Evolutionary conservation across 2,888 invertebrate species (phyloP), one percentile per base, ranked within the genome.

Genomic region (Hermaeophaga mercurialis): DNA sequence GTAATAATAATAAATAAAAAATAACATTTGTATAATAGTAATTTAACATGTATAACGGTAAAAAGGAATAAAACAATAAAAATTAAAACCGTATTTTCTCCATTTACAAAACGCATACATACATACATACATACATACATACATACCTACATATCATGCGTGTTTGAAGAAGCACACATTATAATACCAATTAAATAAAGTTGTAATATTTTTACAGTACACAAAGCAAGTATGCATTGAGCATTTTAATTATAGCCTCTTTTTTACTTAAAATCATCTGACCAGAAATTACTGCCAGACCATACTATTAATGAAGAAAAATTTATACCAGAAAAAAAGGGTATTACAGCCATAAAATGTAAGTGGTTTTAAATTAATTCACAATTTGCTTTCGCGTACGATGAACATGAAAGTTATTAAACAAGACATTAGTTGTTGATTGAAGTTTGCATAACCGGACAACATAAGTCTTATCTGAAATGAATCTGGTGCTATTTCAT

Each of bases 331-430:
- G 33, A 47, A 47, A 49, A 39, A 43, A 50, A 26, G 28, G 41
- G 9, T 11, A 41, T 26, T 19, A 33, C 9, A 33, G 43, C 22
- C 19, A 38, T 54, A 48, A 47, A 48, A 54, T 41, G 33, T 43
- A 45, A 54, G 47, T 39, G 47, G 54, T 54, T 54, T 47, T 34
- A 48, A 54, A 54, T 54, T 48, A 47, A 54, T 54, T 48, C 48
- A 43, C 24, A 38, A 38, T 43, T 22, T 34, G 18, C 39, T 50
- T 50, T 39, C 41, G 49, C 15, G 49, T 31, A 50, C 19, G 33
- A 3, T 41, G 17, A 31, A 43, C 33, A 50, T 38, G 17, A 41
- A 41, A 33, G 50, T 33, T 11, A 50, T 41, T 50, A 50, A 50
- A 26, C 11, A 15, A 41, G 41, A 43, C 17, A 22, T 43, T 15